Evolutionary conservation across 37 sponge, comb jelly and placozoan genomes (phyloP).

Genomic region (Tethya wilhelma): DNA sequence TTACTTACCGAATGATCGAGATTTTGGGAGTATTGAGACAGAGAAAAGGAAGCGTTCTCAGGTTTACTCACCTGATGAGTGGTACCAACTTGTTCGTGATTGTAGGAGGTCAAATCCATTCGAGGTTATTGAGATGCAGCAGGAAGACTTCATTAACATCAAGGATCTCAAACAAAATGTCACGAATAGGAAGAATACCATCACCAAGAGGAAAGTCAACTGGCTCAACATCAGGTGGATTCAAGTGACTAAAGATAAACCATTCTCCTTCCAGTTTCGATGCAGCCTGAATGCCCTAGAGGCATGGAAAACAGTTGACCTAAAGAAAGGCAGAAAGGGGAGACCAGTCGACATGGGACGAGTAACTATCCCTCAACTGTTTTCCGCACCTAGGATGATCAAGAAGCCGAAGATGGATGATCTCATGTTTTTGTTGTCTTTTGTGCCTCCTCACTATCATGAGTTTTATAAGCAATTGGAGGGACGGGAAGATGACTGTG

Average conservation of each 20-base stretch:
- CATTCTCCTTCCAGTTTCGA: conserved; percentile 14
- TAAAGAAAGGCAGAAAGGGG: neutral
- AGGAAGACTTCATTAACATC: conserved; percentile 29
- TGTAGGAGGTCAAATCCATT: conserved; percentile 14
- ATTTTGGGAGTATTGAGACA: conserved; percentile 36
- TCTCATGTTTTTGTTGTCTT: neutral
- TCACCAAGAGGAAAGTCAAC: conserved; percentile 16
- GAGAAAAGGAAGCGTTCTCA: conserved; percentile 2
- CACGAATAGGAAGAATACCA: conserved; percentile 30
- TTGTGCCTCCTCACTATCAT: neutral
- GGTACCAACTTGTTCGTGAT: conserved; percentile 10
- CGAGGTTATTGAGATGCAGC: conserved; percentile 12
- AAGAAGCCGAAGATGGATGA: conserved; percentile 1
- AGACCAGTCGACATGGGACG: conserved; percentile 9
- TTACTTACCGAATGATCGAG: conserved; percentile 44
- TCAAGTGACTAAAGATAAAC: conserved; percentile 17
- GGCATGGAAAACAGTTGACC: neutral
- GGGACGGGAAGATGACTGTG: neutral
- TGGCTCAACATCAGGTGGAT: conserved; percentile 44
- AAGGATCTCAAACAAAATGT: neutral
- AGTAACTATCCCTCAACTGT: neutral
- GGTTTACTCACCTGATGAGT: conserved; percentile 40
- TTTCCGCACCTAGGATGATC: neutral
- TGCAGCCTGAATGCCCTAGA: conserved; percentile 17
- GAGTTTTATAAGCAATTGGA: neutral